These are phyloP conservation scores for Ericerus pela DNA, from an alignment of 1,140 invertebrate species.

Conservation along the genomic window DNA sequence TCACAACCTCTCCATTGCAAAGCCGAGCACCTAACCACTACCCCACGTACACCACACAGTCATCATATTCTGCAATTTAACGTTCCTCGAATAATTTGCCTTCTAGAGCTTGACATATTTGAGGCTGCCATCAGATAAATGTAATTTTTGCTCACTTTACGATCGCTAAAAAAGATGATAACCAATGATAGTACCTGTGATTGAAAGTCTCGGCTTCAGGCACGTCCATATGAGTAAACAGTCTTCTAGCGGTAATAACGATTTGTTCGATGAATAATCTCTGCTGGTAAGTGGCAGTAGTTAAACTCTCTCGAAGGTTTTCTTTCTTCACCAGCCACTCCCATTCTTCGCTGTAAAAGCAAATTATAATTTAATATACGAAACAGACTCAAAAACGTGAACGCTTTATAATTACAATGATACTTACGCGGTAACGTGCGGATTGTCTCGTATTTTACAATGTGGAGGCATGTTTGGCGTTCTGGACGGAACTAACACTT, in stretches of 20 bases:
- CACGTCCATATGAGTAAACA: constrained; percentile 68
- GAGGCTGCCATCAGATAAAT: no score
- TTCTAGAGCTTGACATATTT: no score
- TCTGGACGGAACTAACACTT: constrained; percentile 79
- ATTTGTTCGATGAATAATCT: constrained; percentile 60
- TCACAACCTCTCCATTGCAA: no score
- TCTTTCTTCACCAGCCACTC: constrained; percentile 44
- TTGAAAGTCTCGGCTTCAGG: constrained; percentile 44
- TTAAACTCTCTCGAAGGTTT: constrained; percentile 14
- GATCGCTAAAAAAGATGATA: no score
- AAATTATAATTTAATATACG: constrained; percentile 16
- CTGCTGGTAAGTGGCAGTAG: constrained; percentile 45
- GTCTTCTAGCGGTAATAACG: constrained; percentile 47
- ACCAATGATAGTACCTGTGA: constrained; percentile 46
- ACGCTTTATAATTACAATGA: neutral
- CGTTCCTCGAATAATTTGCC: no score
- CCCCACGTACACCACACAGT: no score
- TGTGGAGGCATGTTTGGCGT: constrained; percentile 86
- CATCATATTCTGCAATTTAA: no score
- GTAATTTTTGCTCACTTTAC: no score
- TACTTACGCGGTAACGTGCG: constrained; percentile 83
- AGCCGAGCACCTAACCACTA: no score
- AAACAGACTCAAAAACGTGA: neutral
- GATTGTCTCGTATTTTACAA: constrained; percentile 80
- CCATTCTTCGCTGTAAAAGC: constrained; percentile 71